Evolutionary conservation across 2,888 invertebrate genomes (phyloP).

Genomic region (Scaptomyza caliginosa): DNA sequence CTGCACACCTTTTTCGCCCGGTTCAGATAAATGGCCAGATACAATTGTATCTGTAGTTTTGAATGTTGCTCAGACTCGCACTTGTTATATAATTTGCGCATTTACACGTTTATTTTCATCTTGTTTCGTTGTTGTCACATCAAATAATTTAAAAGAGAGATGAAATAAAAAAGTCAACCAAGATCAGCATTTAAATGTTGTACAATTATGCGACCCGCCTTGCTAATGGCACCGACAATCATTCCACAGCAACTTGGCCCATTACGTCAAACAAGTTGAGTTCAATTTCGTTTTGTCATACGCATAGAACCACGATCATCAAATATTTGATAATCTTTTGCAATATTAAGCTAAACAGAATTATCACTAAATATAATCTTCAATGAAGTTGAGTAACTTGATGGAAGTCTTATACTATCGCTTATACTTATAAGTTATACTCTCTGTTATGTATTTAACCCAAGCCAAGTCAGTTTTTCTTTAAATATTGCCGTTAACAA

Average conservation of each 20-base stretch:
- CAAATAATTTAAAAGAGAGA: slow-evolving; percentile 36
- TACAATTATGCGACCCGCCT: slow-evolving; percentile 50
- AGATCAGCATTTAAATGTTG: slow-evolving; percentile 62
- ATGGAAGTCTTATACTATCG: too few relatives aligned
- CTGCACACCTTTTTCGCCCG: background rate
- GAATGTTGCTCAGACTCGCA: slow-evolving; percentile 40
- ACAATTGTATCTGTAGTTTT: slow-evolving; percentile 68
- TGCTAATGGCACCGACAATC: slow-evolving; percentile 33
- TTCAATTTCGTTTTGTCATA: background rate
- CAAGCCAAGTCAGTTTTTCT: too few relatives aligned
- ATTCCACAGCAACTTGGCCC: slow-evolving; percentile 21
- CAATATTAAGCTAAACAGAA: background rate
- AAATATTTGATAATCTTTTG: background rate
- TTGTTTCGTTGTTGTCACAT: slow-evolving; percentile 25
- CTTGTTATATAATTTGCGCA: slow-evolving; percentile 66
- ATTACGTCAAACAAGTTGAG: slow-evolving; percentile 3
- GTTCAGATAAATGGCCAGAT: slow-evolving; percentile 65
- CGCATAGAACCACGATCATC: background rate
- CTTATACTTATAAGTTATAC: too few relatives aligned
- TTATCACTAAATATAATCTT: background rate
- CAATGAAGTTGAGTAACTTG: background rate
- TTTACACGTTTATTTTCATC: slow-evolving; percentile 62
- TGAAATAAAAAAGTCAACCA: slow-evolving; percentile 4
- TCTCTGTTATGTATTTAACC: too few relatives aligned
- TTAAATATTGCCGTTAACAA: too few relatives aligned